A percentile compares a stretch with the other conserved stretches of the same genome.
These are phyloP conservation scores for Siderastrea radians DNA, from an alignment of 92 coral and sea anemone species.

Conservation along the genomic window DNA sequence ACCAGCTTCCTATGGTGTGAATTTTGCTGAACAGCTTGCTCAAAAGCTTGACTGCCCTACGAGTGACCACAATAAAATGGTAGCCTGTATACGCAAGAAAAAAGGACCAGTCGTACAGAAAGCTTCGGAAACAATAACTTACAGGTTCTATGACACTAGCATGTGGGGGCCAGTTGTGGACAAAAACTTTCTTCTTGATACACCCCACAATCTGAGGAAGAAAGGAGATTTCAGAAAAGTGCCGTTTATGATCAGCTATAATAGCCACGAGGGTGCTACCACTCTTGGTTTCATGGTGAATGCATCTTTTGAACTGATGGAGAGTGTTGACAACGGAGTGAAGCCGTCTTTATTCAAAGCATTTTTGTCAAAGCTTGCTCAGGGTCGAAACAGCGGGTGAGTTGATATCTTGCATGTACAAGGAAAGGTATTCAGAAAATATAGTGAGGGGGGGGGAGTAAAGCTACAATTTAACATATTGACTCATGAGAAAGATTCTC, in stretches of 20 bases:
- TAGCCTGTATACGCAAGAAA: constrained; percentile 33
- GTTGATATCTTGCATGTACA: neutral
- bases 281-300: constrained; percentile 1
- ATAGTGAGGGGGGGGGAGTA: neutral
- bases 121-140: constrained; percentile 10
- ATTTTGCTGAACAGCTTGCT: constrained; percentile 33
- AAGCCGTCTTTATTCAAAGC: neutral
- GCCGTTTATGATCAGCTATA: constrained; percentile 44
- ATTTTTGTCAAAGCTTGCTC: neutral
- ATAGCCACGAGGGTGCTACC: constrained; percentile 38
- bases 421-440: neutral
- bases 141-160: neutral
- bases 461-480: neutral
- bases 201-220: constrained; percentile 33
- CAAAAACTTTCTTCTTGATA: constrained; percentile 37
- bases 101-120: constrained; percentile 15
- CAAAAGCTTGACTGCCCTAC: constrained; percentile 28
- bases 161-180: constrained; percentile 55
- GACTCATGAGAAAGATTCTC: no score
- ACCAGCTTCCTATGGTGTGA: constrained; percentile 13
- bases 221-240: constrained; percentile 34
- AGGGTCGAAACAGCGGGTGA: neutral
- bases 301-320: neutral
- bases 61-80: constrained; percentile 5
- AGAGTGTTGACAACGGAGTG: neutral